phyloP scores from a whole-genome alignment of 2,113 vertebrate species.

The Tylochromis polylepis region DNA sequence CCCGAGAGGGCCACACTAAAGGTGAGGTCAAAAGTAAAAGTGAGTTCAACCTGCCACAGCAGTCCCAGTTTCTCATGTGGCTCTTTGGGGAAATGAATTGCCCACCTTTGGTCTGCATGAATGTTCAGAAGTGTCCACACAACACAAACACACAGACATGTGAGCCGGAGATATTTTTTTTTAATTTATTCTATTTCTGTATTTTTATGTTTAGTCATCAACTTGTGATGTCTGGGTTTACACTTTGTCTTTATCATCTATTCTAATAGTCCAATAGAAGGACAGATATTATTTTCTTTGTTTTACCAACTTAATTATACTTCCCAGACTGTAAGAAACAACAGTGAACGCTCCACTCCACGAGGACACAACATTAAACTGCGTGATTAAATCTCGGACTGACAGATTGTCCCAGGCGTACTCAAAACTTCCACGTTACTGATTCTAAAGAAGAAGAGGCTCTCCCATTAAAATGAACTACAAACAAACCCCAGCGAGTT shows the following conservation, averaged over 20 bases:
- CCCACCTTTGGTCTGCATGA: neutral
- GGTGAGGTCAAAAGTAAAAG: neutral
- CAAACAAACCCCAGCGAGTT: neutral
- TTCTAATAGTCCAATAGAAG: neutral
- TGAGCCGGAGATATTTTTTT: fast-evolving
- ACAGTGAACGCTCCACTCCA: neutral
- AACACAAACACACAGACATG: neutral
- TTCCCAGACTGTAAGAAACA: neutral
- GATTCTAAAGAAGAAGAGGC: neutral
- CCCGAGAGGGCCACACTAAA: neutral
- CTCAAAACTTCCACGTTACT: neutral
- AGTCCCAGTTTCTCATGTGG: neutral
- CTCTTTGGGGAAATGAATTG: neutral
- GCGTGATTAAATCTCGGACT: neutral
- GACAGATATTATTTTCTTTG: neutral
- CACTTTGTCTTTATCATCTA: neutral
- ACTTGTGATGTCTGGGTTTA: neutral
- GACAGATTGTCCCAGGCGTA: neutral
- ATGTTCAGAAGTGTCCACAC: neutral
- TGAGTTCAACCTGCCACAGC: neutral
- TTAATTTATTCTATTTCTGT: neutral
- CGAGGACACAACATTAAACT: neutral
- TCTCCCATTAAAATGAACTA: neutral
- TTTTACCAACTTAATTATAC: neutral
- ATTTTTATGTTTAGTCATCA: neutral